Percentiles rank a stretch among this genome's conserved stretches.
phyloP scores from a whole-genome alignment of 64 coral and sea anemone genomes.

The Hydrozoanthus tunicans region DNA sequence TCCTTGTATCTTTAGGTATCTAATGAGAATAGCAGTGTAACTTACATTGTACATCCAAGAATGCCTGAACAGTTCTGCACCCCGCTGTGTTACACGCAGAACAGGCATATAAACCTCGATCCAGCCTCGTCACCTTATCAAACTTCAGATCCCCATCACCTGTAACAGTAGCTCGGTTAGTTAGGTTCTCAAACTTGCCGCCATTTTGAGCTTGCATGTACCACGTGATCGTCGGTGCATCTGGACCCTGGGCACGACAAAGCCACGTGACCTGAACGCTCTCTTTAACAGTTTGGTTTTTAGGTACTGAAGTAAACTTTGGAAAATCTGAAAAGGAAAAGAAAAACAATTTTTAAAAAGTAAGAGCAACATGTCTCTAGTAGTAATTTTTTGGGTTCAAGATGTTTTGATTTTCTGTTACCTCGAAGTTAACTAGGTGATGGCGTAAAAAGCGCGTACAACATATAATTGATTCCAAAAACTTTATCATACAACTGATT shows the following conservation, averaged over 20 bases:
- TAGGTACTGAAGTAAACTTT: constrained; percentile 62
- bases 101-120: constrained; percentile 68
- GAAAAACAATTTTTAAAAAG: neutral
- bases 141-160: constrained; percentile 69
- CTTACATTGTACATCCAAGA: constrained; percentile 84
- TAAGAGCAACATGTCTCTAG: neutral
- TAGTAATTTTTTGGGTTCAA: neutral
- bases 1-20: neutral
- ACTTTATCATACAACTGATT: too few species aligned
- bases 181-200: constrained; percentile 5
- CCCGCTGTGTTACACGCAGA: constrained; percentile 86
- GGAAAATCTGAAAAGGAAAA: constrained; percentile 66
- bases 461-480: too few species aligned
- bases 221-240: constrained; percentile 69
- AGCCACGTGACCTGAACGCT: constrained; percentile 16
- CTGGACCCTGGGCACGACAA: constrained; percentile 69
- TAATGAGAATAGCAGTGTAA: neutral
- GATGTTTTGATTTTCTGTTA: too few species aligned
- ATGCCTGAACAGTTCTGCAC: constrained; percentile 57
- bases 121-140: constrained; percentile 19
- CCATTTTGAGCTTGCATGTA: constrained; percentile 28
- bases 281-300: constrained; percentile 48
- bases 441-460: too few species aligned
- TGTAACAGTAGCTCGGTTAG: constrained; percentile 16
- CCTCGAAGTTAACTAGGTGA: too few species aligned